Conservation (phyloP, 2,797 vertebrate genomes). For the Esox masquinongy region DNA sequence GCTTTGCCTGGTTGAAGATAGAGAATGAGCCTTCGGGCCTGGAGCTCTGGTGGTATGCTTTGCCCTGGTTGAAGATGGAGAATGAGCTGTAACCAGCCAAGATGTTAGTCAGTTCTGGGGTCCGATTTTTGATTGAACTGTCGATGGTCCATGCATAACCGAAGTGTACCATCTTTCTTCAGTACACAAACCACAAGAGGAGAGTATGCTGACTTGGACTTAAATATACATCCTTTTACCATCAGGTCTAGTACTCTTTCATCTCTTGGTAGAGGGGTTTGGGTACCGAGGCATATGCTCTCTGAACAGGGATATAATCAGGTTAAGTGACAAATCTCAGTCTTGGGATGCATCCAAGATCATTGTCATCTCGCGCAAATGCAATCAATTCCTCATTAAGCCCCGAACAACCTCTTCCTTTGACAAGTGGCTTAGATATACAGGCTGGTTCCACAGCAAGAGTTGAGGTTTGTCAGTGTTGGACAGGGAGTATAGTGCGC, state of each 20-base stretch:
- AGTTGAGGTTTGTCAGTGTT: no score
- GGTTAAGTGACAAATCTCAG: neutral
- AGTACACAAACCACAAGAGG: neutral
- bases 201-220: neutral
- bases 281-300: neutral
- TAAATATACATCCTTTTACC: neutral
- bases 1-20: no score
- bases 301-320: neutral
- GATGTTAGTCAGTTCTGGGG: no score
- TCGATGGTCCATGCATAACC: no score
- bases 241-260: no score
- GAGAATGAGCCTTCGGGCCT: no score
- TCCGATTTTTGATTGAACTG: no score
- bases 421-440: neutral
- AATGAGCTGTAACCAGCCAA: no score
- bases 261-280: neutral
- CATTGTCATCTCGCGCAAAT: neutral
- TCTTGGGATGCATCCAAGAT: constrained; percentile 2
- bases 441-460: neutral
- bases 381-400: neutral
- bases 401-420: neutral
- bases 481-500: neutral
- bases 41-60: neutral
- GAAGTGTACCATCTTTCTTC: neutral
- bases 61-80: no score